Percentiles rank a stretch among this genome's conserved stretches.
phyloP scores from a whole-genome alignment of 2,888 invertebrate species.

The Troglohyphantes excavatus region DNA sequence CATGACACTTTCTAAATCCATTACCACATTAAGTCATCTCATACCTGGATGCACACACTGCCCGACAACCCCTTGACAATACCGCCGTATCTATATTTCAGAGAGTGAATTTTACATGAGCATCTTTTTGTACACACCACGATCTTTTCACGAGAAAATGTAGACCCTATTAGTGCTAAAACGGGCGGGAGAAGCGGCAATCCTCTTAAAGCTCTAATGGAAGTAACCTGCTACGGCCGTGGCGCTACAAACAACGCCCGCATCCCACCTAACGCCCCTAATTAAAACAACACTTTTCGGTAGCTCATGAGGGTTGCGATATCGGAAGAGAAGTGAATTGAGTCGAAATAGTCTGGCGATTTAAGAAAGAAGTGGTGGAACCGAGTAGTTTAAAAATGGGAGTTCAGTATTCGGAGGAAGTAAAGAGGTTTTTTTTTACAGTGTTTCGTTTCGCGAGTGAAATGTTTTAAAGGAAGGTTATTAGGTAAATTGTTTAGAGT shows the following conservation, averaged over 20 bases:
- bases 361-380: not conserved
- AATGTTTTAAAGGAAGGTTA: too few relatives aligned
- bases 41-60: not conserved
- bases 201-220: conserved; percentile 33
- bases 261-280: conserved; percentile 34
- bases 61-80: not conserved
- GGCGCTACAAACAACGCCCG: not conserved
- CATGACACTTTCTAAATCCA: not conserved
- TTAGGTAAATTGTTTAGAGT: too few relatives aligned
- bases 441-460: too few relatives aligned
- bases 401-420: too few relatives aligned
- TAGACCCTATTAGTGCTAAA: not conserved
- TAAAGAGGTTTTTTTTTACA: too few relatives aligned
- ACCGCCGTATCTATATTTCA: not conserved
- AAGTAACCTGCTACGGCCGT: not conserved
- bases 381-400: too few relatives aligned
- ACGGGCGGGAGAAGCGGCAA: not conserved
- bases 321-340: not conserved
- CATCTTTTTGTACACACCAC: not conserved
- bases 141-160: not conserved
- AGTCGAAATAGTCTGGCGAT: not conserved
- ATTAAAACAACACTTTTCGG: conserved; percentile 25
- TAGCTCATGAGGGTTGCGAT: too few relatives aligned
- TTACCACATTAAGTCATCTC: not conserved
- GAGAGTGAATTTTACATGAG: conserved; percentile 29